Evolutionary conservation across 2,113 vertebrate species (phyloP), one percentile per base, ranked within the genome.

Genomic region (Conger conger): DNA sequence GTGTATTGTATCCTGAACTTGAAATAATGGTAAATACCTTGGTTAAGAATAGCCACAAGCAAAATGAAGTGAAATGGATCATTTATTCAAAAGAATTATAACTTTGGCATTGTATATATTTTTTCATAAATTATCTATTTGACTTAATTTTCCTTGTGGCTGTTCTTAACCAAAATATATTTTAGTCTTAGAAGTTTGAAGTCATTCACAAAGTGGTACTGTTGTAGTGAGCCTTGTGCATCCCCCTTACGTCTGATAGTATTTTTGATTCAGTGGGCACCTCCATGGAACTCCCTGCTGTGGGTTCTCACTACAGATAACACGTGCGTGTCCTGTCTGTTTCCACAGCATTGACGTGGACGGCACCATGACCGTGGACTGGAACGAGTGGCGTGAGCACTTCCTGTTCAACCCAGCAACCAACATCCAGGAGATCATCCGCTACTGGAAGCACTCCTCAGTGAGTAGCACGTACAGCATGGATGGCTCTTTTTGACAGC

Each of bases 381-480:
- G 98, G 98, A 97, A 97, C 79, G 97, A 99, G 85, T 99, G 97
- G 97, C 94, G 96, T 73, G 96, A 98, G 84, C 97, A 98, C 89
- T 98, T 99, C 91, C 94, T 97, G 87, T 96, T 99, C 86, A 96
- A 95, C 87, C 96, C 97, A 1, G 97, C 93, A 60, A 94, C 96
- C 86, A 96, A 97, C 89, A 97, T 99, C 83, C 94, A 99, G 82
- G 96, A 97, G 91, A 99, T 99, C 87, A 90, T 99, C 86, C 94
- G 94, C 81, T 96, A 96, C 87, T 98, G 98, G 97, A 99, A 98
- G 86, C 97, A 98, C 91, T 97, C 97, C 63, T 94, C 96, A 80
- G 98, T 97, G 93, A 89, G 93, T 90, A 37, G 45, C 20, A 9
- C 27, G 54, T 16, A 3, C 3, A 57, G 54, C 45, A 11, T 8